Conservation (phyloP, 2,888 invertebrate species). For the Melipona beecheii region DNA sequence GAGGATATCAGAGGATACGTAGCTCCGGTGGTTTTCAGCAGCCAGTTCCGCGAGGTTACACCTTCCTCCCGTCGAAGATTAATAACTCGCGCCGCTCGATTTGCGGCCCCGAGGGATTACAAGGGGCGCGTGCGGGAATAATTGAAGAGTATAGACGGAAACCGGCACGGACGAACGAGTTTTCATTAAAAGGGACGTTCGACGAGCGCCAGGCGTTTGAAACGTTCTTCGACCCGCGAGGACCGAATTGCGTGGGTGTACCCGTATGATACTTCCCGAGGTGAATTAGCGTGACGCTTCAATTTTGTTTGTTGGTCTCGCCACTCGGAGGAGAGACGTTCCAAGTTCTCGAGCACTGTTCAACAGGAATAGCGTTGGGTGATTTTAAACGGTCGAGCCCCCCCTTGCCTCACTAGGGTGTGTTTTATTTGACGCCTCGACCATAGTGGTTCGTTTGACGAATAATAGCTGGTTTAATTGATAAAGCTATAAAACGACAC, state of each 20-base stretch:
- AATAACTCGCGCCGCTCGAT: constrained; percentile 29
- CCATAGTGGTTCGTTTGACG: neutral
- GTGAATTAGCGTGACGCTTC: constrained; percentile 42
- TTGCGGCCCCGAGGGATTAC: constrained; percentile 39
- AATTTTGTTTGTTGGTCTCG: constrained; percentile 47
- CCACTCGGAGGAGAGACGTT: neutral
- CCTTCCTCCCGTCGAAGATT: constrained; percentile 25
- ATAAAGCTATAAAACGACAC: constrained; percentile 1
- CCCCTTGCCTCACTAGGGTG: too few species aligned
- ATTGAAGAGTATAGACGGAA: constrained; percentile 49
- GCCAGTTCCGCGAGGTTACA: constrained; percentile 1
- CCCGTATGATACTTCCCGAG: constrained; percentile 49
- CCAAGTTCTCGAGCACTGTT: neutral
- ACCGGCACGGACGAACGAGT: constrained; percentile 37
- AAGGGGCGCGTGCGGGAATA: constrained; percentile 34
- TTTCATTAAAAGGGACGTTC: constrained; percentile 53
- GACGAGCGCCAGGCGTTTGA: constrained; percentile 4
- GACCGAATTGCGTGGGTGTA: constrained; percentile 12
- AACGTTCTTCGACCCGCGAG: neutral
- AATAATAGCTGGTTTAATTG: constrained; percentile 4
- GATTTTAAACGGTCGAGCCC: neutral
- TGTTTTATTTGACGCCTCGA: neutral
- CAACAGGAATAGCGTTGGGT: neutral
- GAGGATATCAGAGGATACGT: neutral
- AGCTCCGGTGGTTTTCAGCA: neutral